These are phyloP conservation scores for Melitaea athalia DNA, from an alignment of 2,888 invertebrate genomes.

Conservation along the genomic window DNA sequence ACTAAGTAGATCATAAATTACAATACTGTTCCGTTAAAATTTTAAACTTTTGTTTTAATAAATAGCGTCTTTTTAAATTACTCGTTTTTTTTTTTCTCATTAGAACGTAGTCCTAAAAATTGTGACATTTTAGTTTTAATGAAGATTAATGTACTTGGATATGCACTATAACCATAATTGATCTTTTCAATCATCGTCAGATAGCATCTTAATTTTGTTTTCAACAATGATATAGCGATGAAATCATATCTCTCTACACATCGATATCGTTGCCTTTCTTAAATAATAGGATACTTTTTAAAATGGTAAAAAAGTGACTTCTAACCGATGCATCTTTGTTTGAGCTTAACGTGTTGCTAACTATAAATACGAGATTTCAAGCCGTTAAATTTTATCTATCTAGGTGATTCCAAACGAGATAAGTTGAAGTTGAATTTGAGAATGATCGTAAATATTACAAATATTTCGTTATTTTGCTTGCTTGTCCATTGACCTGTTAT, in stretches of 20 bases:
- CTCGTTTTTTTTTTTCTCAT: too few species aligned
- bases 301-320: background rate
- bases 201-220: conserved; percentile 21
- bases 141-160: background rate
- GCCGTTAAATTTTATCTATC: too few species aligned
- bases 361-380: too few species aligned
- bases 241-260: background rate
- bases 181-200: conserved; percentile 20
- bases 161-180: background rate
- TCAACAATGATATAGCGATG: conserved; percentile 16
- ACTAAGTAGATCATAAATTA: too few species aligned
- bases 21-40: too few species aligned
- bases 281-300: background rate
- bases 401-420: too few species aligned
- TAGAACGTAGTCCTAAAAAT: background rate
- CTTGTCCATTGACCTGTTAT: too few species aligned
- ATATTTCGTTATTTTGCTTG: too few species aligned
- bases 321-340: background rate
- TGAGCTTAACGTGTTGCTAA: background rate
- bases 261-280: background rate
- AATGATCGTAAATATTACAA: too few species aligned
- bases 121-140: conserved; percentile 1
- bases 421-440: too few species aligned
- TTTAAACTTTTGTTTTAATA: too few species aligned
- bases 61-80: too few species aligned